Percentiles rank a stretch among this genome's conserved stretches.
Conservation (phyloP, 2,113 vertebrate species). For the Actenoides hombroni region DNA sequence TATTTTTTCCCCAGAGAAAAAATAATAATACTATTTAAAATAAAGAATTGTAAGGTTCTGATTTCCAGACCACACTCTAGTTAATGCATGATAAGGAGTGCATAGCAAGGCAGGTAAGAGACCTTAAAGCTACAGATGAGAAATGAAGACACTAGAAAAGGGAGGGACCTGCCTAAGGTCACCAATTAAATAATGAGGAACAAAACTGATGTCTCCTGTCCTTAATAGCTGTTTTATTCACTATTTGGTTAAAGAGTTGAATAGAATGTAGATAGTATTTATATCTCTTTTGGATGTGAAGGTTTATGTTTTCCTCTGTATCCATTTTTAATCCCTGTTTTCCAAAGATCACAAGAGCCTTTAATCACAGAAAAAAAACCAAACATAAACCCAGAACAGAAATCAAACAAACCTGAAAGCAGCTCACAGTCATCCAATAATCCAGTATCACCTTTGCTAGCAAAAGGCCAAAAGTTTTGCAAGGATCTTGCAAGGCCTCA, state of each 20-base stretch:
- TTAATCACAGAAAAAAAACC: background rate
- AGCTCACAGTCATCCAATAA: background rate
- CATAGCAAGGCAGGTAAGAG: background rate
- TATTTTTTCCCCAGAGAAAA: background rate
- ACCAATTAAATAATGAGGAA: background rate
- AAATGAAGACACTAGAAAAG: background rate
- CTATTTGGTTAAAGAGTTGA: background rate
- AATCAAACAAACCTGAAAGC: background rate
- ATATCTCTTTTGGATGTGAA: background rate
- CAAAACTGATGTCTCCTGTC: background rate
- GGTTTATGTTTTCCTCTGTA: background rate
- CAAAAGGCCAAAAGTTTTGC: background rate
- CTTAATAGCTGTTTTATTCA: background rate
- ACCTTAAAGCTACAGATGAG: background rate
- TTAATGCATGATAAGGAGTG: background rate
- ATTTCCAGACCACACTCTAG: background rate
- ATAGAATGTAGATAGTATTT: background rate
- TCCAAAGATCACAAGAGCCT: background rate
- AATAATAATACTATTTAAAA: background rate
- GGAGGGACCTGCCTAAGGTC: fast-evolving
- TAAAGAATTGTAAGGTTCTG: background rate
- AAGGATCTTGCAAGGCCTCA: background rate
- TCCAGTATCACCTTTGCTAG: fast-evolving
- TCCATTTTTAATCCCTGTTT: background rate
- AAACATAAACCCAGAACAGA: background rate